These are phyloP conservation scores for Linyphia triangularis DNA, from an alignment of 2,888 invertebrate species.

Conservation along the genomic window DNA sequence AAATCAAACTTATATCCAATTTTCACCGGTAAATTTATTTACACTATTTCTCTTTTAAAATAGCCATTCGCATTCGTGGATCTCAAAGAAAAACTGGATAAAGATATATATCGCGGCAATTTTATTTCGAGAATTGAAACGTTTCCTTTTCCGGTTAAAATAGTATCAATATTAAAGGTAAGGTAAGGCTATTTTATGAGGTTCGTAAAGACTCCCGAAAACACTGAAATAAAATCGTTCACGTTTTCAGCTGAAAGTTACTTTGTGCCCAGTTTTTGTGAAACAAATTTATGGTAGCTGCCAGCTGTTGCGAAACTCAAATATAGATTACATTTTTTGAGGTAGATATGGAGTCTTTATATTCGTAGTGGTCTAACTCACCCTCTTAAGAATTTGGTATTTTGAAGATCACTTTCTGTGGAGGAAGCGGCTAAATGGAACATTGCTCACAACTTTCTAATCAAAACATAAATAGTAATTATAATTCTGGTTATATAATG, in stretches of 20 bases:
- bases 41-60: conserved; percentile 2
- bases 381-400: no score
- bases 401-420: no score
- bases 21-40: conserved; percentile 12
- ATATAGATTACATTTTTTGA: conserved; percentile 56
- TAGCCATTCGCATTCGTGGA: neutral
- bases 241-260: conserved; percentile 32
- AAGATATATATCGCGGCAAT: conserved; percentile 7
- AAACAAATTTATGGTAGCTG: conserved; percentile 56
- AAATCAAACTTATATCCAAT: neutral
- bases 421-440: no score
- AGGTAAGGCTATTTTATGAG: neutral
- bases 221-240: conserved; percentile 41
- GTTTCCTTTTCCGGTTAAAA: neutral
- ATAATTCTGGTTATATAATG: no score
- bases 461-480: no score
- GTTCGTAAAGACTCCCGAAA: conserved; percentile 2
- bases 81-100: neutral
- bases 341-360: no score
- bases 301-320: conserved; percentile 64
- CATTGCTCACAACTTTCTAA: no score
- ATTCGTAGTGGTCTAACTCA: no score
- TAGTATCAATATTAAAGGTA: neutral
- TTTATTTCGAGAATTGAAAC: conserved; percentile 12
- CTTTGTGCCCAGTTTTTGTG: conserved; percentile 46